Percentiles rank a stretch among this genome's conserved stretches.
Evolutionary conservation across 2,888 invertebrate species (phyloP).

Genomic region (Gnatocerus cornutus): DNA sequence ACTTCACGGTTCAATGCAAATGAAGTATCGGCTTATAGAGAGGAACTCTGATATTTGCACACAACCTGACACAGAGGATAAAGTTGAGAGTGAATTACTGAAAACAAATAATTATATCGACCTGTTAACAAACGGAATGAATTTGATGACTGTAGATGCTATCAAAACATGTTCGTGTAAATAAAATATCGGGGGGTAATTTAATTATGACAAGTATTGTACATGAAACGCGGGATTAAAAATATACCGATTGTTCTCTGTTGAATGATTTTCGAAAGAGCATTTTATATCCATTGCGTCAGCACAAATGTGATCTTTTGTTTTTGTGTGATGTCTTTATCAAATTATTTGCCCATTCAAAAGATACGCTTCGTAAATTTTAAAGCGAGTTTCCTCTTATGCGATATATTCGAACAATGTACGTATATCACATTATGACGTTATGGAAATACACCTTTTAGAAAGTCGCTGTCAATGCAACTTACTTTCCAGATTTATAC

Average conservation of each 20-base stretch:
- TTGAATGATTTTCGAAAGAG: constrained; percentile 11
- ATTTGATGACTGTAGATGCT: neutral
- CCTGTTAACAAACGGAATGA: neutral
- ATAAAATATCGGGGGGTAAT: constrained; percentile 5
- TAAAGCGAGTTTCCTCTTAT: constrained; percentile 36
- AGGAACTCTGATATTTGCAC: constrained; percentile 3
- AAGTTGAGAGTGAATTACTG: constrained; percentile 9
- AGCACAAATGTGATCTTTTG: constrained; percentile 35
- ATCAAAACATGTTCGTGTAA: constrained; percentile 8
- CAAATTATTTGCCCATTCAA: constrained; percentile 37
- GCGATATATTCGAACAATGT: constrained; percentile 28
- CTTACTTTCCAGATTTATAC: constrained; percentile 12
- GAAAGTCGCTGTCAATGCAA: constrained; percentile 13
- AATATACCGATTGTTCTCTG: constrained; percentile 4
- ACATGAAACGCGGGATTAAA: constrained; percentile 11
- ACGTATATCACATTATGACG: constrained; percentile 30
- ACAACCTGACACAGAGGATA: neutral
- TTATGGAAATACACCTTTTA: constrained; percentile 29
- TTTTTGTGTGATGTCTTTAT: constrained; percentile 34
- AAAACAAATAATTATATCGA: constrained; percentile 21
- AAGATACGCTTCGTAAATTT: constrained; percentile 38
- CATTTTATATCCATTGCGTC: constrained; percentile 19
- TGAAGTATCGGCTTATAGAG: constrained; percentile 3
- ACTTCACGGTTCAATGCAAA: neutral
- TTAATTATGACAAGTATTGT: neutral